Conservation (phyloP, 2,888 invertebrate genomes). For the Barypeithes pellucidus region DNA sequence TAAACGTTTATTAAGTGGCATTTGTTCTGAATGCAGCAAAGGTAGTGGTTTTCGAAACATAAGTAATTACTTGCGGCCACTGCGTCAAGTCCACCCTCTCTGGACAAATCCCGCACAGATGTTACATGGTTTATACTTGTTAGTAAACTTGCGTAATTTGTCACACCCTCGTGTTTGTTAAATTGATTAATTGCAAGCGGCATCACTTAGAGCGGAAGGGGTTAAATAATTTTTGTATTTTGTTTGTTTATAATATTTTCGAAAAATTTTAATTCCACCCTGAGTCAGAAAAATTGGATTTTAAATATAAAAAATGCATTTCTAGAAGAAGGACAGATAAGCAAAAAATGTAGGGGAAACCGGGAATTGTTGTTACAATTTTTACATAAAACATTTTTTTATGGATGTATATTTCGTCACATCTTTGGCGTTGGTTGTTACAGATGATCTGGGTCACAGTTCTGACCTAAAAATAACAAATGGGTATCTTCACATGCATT, state of each 20-base stretch:
- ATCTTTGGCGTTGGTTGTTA: no score
- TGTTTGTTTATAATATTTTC: not conserved
- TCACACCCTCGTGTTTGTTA: slow-evolving; percentile 61
- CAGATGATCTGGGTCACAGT: no score
- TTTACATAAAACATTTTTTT: no score
- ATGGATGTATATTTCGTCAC: no score
- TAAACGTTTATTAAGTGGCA: slow-evolving; percentile 47
- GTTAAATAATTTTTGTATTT: slow-evolving; percentile 12
- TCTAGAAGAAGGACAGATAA: no score
- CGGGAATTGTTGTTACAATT: no score
- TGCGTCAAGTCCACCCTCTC: slow-evolving; percentile 52
- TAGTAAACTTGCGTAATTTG: slow-evolving; percentile 64
- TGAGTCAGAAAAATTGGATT: no score
- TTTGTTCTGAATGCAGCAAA: slow-evolving; percentile 49
- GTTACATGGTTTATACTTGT: slow-evolving; percentile 65
- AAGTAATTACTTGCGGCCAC: slow-evolving; percentile 61
- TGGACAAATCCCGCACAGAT: slow-evolving; percentile 64
- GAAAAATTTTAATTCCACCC: no score
- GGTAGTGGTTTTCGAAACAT: slow-evolving; percentile 54
- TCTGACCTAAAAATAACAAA: no score
- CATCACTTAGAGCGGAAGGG: slow-evolving; percentile 1
- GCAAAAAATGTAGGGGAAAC: no score
- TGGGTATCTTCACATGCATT: no score
- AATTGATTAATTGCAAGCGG: slow-evolving; percentile 62
- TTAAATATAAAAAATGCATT: no score